These are phyloP conservation scores for Hyles lineata DNA, from an alignment of 2,888 invertebrate species.

Conservation along the genomic window DNA sequence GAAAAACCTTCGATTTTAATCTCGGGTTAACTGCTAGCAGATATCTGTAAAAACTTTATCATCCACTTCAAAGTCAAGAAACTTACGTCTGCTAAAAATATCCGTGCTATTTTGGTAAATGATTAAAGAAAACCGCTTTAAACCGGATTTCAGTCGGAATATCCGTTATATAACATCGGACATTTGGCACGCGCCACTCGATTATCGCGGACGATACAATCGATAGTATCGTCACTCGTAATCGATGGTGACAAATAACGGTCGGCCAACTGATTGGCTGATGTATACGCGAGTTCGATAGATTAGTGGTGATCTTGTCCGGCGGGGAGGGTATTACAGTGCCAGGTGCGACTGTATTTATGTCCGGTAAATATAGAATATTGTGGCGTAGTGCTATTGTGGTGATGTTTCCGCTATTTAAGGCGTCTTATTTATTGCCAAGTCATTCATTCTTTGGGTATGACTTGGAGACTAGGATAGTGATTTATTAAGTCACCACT, in stretches of 20 bases:
- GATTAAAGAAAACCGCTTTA: conserved; percentile 10
- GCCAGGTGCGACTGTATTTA: not conserved
- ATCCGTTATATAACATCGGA: conserved; percentile 14
- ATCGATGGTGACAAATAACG: conserved; percentile 22
- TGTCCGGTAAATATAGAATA: not conserved
- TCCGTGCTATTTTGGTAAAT: not conserved
- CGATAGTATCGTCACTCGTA: conserved; percentile 10
- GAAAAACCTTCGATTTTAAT: too few relatives aligned
- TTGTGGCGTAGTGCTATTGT: not conserved
- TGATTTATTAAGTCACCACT: not conserved
- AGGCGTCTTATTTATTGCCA: not conserved
- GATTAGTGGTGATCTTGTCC: conserved; percentile 7
- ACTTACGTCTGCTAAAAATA: not conserved
- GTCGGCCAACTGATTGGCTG: not conserved
- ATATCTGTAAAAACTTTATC: not conserved
- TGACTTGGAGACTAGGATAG: not conserved
- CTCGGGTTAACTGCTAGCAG: too few relatives aligned
- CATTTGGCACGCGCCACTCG: conserved; percentile 9
- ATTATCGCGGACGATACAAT: conserved; percentile 13
- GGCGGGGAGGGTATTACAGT: not conserved
- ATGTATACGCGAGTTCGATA: not conserved
- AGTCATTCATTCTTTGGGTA: not conserved
- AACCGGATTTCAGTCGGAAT: not conserved
- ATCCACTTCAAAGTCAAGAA: not conserved
- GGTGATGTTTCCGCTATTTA: conserved; percentile 6